phyloP scores from a whole-genome alignment of 2,113 vertebrate species.

The Periophthalmodon schlosseri region DNA sequence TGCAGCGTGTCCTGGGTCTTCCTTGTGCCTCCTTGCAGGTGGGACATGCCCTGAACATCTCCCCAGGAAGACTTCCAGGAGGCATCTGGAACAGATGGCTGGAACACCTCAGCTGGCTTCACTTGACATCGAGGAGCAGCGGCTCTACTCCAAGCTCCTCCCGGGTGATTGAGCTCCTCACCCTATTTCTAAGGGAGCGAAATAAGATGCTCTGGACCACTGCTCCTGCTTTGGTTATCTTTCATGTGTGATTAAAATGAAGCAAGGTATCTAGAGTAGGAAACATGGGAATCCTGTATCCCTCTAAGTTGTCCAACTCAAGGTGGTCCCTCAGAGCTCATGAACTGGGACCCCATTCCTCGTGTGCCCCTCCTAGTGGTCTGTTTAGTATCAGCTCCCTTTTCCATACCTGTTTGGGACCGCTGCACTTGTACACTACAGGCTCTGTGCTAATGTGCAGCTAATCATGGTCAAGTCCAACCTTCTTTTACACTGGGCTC shows the following conservation, averaged over 20 bases:
- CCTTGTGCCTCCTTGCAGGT: too few relatives aligned
- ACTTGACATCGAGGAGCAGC: too few relatives aligned
- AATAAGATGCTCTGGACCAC: too few relatives aligned
- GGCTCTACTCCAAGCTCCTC: too few relatives aligned
- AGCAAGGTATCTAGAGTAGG: not conserved
- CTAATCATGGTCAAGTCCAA: constrained; percentile 40
- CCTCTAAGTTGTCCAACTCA: constrained; percentile 21
- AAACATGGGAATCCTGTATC: constrained; percentile 15
- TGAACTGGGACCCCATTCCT: constrained; percentile 8
- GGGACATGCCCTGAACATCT: too few relatives aligned
- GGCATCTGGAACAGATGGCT: too few relatives aligned
- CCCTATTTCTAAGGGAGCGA: too few relatives aligned
- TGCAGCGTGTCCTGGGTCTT: too few relatives aligned
- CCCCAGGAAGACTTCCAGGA: too few relatives aligned
- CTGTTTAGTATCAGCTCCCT: constrained; percentile 68
- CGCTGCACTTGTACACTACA: constrained; percentile 57
- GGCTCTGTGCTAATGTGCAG: constrained; percentile 59
- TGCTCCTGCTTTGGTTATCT: too few relatives aligned
- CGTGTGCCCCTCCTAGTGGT: constrained; percentile 39
- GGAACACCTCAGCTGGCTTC: too few relatives aligned
- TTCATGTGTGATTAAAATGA: not conserved
- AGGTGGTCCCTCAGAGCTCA: constrained; percentile 32
- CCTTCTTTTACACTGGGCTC: not conserved
- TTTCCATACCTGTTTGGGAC: constrained; percentile 65
- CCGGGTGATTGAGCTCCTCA: too few relatives aligned